Conservation (phyloP, 1,140 invertebrate genomes). For the Panonychus citri region DNA sequence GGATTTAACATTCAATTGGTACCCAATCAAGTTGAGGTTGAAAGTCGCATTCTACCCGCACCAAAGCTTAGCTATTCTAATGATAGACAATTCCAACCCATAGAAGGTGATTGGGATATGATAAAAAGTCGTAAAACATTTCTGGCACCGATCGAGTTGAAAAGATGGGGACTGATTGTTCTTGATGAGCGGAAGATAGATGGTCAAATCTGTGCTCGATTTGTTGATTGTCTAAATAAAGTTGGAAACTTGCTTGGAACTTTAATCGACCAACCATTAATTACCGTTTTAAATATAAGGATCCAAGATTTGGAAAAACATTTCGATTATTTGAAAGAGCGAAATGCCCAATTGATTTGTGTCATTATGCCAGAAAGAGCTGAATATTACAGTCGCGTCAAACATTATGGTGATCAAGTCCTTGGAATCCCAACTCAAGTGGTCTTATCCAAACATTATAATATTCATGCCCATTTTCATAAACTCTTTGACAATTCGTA, state of each 20-base stretch:
- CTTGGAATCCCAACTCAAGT: slow-evolving; percentile 59
- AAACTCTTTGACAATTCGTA: neutral
- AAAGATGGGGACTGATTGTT: no score
- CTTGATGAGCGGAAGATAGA: no score
- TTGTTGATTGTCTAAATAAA: no score
- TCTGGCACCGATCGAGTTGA: no score
- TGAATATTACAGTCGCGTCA: slow-evolving; percentile 28
- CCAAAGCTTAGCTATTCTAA: neutral
- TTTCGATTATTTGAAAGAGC: no score
- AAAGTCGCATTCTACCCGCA: neutral
- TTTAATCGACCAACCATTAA: no score
- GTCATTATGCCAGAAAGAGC: slow-evolving; percentile 4
- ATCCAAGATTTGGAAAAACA: no score
- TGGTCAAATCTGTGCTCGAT: no score
- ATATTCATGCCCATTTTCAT: neutral
- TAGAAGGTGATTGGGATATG: neutral
- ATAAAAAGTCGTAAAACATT: no score
- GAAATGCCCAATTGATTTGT: neutral
- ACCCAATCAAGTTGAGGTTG: neutral
- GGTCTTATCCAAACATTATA: slow-evolving; percentile 29
- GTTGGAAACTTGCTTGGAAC: no score
- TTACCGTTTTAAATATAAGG: no score
- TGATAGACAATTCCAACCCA: neutral
- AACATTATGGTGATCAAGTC: slow-evolving; percentile 44
- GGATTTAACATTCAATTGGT: no score